A percentile compares a stretch with the other conserved stretches of the same genome.
Conservation (phyloP, 2,888 invertebrate genomes). For the Diabrotica balteata region DNA sequence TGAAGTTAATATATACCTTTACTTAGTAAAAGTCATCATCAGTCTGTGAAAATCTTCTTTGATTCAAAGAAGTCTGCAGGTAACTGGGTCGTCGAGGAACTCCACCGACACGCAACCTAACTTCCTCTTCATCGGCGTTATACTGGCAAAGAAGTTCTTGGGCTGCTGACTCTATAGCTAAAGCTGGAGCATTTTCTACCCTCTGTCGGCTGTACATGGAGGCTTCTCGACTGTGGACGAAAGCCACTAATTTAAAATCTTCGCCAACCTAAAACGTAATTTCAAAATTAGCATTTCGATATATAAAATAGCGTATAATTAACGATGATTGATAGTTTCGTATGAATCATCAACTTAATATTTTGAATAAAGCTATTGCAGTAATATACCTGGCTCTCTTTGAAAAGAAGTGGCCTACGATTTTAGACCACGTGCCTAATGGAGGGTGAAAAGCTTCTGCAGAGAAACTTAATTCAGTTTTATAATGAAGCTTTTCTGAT, state of each 20-base stretch:
- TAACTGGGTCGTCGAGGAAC: constrained; percentile 43
- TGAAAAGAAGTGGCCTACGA: too few relatives aligned
- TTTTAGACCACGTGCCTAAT: too few relatives aligned
- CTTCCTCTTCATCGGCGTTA: constrained; percentile 48
- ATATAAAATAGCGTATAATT: too few relatives aligned
- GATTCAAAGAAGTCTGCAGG: constrained; percentile 43
- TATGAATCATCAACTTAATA: too few relatives aligned
- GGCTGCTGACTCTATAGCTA: constrained; percentile 30
- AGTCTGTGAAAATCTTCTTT: constrained; percentile 35
- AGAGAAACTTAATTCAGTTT: too few relatives aligned
- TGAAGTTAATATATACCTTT: neutral
- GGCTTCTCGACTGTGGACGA: constrained; percentile 67
- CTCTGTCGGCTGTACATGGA: constrained; percentile 42
- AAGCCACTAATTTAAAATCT: constrained; percentile 67
- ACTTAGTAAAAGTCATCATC: constrained; percentile 22
- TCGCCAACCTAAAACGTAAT: constrained; percentile 50
- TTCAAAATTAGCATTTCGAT: neutral
- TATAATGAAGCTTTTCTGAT: too few relatives aligned
- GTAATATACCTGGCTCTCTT: too few relatives aligned
- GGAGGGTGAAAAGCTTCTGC: too few relatives aligned
- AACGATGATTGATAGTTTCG: too few relatives aligned
- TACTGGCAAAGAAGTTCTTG: constrained; percentile 43
- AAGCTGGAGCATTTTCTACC: constrained; percentile 51
- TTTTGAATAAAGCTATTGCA: too few relatives aligned
- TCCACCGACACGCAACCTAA: constrained; percentile 47